A percentile compares a stretch with the other conserved stretches of the same genome.
Conservation (phyloP, 2,888 invertebrate genomes). For the Ypsolopha scabrella region DNA sequence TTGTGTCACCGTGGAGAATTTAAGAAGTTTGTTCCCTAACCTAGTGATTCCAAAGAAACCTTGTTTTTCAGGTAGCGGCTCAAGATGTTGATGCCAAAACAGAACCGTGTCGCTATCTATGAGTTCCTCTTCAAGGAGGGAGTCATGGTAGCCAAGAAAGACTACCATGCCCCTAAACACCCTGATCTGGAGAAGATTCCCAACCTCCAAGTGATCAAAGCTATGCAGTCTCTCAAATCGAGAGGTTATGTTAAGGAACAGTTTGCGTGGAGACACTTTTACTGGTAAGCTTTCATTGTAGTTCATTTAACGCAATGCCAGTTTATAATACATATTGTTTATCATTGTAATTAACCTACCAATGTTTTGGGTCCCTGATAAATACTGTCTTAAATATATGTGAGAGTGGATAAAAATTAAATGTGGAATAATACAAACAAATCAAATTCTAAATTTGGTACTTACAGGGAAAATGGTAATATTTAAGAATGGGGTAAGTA, state of each 20-base stretch:
- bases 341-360: no score
- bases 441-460: no score
- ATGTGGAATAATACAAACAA: no score
- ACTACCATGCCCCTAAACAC: conserved; percentile 98
- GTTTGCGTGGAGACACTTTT: conserved; percentile 99
- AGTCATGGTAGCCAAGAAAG: conserved; percentile 99
- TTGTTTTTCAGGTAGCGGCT: conserved; percentile 48
- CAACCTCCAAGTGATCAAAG: conserved; percentile 98
- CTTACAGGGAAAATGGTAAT: no score
- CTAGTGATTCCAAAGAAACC: conserved; percentile 14
- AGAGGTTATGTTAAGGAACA: conserved; percentile 98
- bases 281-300: conserved; percentile 76
- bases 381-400: no score
- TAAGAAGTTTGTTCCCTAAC: conserved; percentile 26
- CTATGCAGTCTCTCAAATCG: conserved; percentile 96
- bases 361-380: no score
- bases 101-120: conserved; percentile 95
- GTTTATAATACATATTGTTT: no score
- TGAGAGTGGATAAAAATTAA: no score
- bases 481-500: no score
- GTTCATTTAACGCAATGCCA: no score
- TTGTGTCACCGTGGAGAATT: not conserved
- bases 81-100: conserved; percentile 99
- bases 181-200: conserved; percentile 95
- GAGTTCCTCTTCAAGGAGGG: conserved; percentile 99